These are phyloP conservation scores for Tetragonula carbonaria DNA, from an alignment of 2,888 invertebrate species.

Conservation along the genomic window DNA sequence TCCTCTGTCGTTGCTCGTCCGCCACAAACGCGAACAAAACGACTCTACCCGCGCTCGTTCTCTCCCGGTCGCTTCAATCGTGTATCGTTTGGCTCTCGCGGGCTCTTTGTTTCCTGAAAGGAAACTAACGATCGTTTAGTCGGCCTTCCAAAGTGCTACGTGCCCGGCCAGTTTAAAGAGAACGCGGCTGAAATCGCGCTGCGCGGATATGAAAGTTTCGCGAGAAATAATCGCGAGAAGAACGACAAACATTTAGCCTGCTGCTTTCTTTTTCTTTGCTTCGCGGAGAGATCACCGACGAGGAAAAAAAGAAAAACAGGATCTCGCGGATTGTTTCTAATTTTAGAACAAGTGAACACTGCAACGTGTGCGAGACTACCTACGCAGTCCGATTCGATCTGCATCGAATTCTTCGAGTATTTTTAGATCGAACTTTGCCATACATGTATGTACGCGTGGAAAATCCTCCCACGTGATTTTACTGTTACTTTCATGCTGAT, in stretches of 20 bases:
- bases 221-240: neutral
- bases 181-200: neutral
- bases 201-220: neutral
- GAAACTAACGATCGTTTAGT: neutral
- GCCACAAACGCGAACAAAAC: slow-evolving; percentile 38
- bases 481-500: neutral
- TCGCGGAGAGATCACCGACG: neutral
- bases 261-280: neutral
- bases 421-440: slow-evolving; percentile 15
- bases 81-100: slow-evolving; percentile 2
- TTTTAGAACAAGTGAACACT: slow-evolving; percentile 27
- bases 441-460: too few species aligned
- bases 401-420: slow-evolving; percentile 4
- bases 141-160: neutral
- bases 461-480: too few species aligned
- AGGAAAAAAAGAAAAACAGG: neutral
- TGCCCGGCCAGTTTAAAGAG: neutral
- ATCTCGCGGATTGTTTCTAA: slow-evolving; percentile 25
- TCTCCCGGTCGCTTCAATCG: neutral
- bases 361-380: neutral
- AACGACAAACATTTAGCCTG: slow-evolving; percentile 15
- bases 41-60: neutral
- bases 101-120: slow-evolving; percentile 8
- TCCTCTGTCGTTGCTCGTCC: slow-evolving; percentile 20
- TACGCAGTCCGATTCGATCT: neutral